Evolutionary conservation across 2,888 invertebrate species (phyloP).

Genomic region (Perizoma affinitatum): DNA sequence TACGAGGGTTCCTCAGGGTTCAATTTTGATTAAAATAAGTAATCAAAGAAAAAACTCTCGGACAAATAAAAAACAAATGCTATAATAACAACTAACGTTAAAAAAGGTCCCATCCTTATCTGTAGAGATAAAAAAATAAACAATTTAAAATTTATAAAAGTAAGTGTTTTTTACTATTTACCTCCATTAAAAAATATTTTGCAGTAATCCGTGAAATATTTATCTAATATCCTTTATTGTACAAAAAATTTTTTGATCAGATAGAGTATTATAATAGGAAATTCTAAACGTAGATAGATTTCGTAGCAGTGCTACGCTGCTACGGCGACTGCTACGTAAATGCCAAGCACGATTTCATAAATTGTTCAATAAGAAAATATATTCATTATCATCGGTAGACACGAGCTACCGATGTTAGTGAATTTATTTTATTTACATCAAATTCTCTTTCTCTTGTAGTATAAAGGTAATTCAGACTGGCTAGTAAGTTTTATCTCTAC

Average conservation of each 20-base stretch:
- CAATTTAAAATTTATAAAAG: too few species aligned
- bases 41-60: neutral
- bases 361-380: too few species aligned
- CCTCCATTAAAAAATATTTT: neutral
- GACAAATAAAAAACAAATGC: neutral
- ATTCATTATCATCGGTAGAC: too few species aligned
- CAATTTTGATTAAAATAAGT: neutral
- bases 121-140: constrained; percentile 1
- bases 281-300: too few species aligned
- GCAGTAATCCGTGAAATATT: too few species aligned
- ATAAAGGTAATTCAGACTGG: neutral
- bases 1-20: constrained; percentile 6
- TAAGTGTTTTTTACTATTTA: too few species aligned
- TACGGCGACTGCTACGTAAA: neutral
- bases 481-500: constrained; percentile 7
- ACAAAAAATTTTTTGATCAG: too few species aligned
- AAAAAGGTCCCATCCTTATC: neutral
- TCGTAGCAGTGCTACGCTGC: constrained; percentile 6
- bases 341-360: too few species aligned
- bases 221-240: too few species aligned
- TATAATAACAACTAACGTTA: neutral
- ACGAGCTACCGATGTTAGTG: too few species aligned
- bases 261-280: neutral
- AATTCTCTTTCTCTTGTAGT: too few species aligned
- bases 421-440: too few species aligned